Evolutionary conservation across 1,140 invertebrate species (phyloP).

Genomic region (Episyrphus balteatus): DNA sequence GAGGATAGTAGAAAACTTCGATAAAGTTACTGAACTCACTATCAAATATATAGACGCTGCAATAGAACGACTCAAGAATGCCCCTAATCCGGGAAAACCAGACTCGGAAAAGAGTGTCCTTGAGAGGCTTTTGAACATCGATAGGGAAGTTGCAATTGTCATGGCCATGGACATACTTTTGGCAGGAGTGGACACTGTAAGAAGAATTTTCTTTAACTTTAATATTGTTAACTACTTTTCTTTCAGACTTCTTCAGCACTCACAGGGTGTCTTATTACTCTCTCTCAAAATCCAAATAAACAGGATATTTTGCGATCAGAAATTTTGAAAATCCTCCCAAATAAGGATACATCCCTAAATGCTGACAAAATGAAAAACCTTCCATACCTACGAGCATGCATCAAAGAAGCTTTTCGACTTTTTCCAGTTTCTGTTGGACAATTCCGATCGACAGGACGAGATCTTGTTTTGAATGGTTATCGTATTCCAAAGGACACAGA

Average conservation of each 20-base stretch:
- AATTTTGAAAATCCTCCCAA: conserved; percentile 42
- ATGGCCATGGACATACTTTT: conserved; percentile 62
- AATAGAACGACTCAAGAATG: conserved; percentile 21
- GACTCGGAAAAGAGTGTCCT: conserved; percentile 38
- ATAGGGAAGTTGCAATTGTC: conserved; percentile 44
- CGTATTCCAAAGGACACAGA: conserved; percentile 45
- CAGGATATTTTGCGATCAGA: conserved; percentile 60
- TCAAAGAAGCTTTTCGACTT: conserved; percentile 48
- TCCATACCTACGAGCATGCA: conserved; percentile 48
- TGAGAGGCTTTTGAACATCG: conserved; percentile 45
- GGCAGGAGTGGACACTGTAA: conserved; percentile 64
- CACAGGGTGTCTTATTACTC: conserved; percentile 8
- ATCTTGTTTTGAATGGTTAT: conserved; percentile 43
- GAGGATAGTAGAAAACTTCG: conserved; percentile 38
- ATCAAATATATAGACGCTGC: conserved; percentile 8
- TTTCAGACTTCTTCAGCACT: conserved; percentile 14
- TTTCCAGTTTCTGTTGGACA: conserved; percentile 40
- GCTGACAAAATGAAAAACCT: conserved; percentile 41
- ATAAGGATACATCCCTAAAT: conserved; percentile 39
- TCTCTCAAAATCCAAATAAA: conserved; percentile 56
- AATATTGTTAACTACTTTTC: background rate
- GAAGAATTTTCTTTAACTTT: background rate
- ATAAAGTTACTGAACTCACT: conserved; percentile 10
- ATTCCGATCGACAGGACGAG: conserved; percentile 36
- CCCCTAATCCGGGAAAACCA: conserved; percentile 11